Evolutionary conservation across 1,140 invertebrate genomes (phyloP), one percentile per base, ranked within the genome.

Genomic region (Marisa cornuarietis): DNA sequence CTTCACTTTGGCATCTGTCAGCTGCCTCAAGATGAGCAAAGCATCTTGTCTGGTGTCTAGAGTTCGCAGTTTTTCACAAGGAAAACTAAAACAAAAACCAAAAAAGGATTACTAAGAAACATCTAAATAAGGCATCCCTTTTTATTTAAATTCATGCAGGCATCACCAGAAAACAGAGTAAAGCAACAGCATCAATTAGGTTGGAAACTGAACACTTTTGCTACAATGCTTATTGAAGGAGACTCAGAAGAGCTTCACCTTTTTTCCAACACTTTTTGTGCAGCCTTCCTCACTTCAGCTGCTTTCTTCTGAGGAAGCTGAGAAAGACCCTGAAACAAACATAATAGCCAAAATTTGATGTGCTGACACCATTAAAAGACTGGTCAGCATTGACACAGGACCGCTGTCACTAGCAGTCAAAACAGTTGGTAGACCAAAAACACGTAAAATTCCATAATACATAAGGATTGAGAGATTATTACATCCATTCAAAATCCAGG

Each of bases 1-100:
- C 79, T 93, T 94, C 84, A 95, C 93, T 89, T 97, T 97, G 88
- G 97, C 96, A 79, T 93, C 94, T 5, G 95, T 95, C 88, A 96
- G 94, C 86, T 94, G 93, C 81, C 96, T 92, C 82, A 98, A 91
- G 52, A 98, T 84, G 88, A 96, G 95, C 26, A 97, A 88, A 20
- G 93, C 95, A 92, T 98, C 96, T 65, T 93, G 91, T 74, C 92
- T 89, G 83, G 94, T 95, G 83, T 97, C 95, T 78, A 97, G 88
- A 71, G 93, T 91, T 87, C 94, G 93, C 6, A 97, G 84, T 92
- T 97, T 98, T 88, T 96, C 95, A 82, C 95, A 94, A 4, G 96
- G 95, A 82, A 97, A 92, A 79, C 90, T 91, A 76, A 13, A 78
- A 81, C 61, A 76, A 69, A 24, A 11, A n/a, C n/a, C 74, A 78